These are phyloP conservation scores for Apodemus speciosus DNA, from an alignment of 2,113 vertebrate genomes.

Conservation along the genomic window DNA sequence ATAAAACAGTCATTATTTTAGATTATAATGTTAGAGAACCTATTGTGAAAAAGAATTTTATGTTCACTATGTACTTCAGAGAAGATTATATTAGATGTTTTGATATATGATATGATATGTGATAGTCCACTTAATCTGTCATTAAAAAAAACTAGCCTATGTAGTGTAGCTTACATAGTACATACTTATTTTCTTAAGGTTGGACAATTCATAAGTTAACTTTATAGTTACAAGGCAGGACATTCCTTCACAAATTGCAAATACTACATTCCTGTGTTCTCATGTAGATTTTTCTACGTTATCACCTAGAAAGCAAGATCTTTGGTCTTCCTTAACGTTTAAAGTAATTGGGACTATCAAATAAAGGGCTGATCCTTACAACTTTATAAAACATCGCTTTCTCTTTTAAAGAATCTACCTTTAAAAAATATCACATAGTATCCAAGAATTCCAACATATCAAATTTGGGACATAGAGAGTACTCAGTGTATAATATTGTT, in stretches of 20 bases:
- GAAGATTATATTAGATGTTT: background rate
- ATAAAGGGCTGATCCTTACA: background rate
- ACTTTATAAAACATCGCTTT: background rate
- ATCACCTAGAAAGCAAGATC: background rate
- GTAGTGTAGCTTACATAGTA: background rate
- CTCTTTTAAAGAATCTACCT: background rate
- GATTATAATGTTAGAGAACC: background rate
- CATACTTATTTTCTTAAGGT: background rate
- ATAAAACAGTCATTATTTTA: conserved; percentile 30
- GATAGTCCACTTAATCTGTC: background rate
- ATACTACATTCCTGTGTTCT: background rate
- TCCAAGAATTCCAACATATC: background rate
- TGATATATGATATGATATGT: background rate
- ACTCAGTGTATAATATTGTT: background rate
- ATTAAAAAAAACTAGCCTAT: background rate
- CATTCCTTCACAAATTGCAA: background rate
- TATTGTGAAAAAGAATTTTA: background rate
- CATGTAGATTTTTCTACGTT: background rate
- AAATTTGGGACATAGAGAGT: background rate
- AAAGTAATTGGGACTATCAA: background rate
- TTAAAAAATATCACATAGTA: background rate
- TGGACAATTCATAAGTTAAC: background rate
- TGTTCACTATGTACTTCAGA: background rate
- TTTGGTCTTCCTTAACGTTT: background rate
- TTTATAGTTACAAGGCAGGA: background rate